Evolutionary conservation across 2,888 invertebrate species (phyloP).

Genomic region (Horisme vitalbata): DNA sequence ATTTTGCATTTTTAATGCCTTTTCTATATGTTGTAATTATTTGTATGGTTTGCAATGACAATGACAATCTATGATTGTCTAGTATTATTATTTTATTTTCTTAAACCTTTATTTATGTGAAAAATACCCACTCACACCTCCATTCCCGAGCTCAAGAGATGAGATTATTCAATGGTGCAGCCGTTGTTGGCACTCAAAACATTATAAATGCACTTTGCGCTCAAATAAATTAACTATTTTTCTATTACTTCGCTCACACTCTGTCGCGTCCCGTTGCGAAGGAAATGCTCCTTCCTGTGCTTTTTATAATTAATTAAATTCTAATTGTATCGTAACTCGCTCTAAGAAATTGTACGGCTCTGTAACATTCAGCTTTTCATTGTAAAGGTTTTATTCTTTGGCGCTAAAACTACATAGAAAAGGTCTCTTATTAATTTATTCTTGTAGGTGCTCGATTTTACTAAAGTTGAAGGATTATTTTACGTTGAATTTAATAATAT

Average conservation of each 20-base stretch:
- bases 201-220: conserved; percentile 38
- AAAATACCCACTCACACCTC: too few species aligned
- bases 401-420: background rate
- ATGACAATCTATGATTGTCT: too few species aligned
- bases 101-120: too few species aligned
- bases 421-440: too few species aligned
- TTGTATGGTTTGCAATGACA: too few species aligned
- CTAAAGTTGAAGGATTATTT: too few species aligned
- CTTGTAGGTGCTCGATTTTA: too few species aligned
- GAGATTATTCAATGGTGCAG: conserved; percentile 17
- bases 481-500: too few species aligned
- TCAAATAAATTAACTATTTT: conserved; percentile 34
- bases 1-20: too few species aligned
- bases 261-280: conserved; percentile 25
- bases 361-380: conserved; percentile 9
- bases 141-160: conserved; percentile 2
- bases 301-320: conserved; percentile 28
- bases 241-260: conserved; percentile 39
- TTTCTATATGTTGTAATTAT: too few species aligned
- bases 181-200: conserved; percentile 36
- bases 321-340: conserved; percentile 24
- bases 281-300: conserved; percentile 20
- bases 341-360: conserved; percentile 12
- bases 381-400: background rate
- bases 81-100: too few species aligned